A percentile compares a stretch with the other conserved stretches of the same genome.
phyloP scores from a whole-genome alignment of 2,113 vertebrate species.

The Dipodomys stephensi region DNA sequence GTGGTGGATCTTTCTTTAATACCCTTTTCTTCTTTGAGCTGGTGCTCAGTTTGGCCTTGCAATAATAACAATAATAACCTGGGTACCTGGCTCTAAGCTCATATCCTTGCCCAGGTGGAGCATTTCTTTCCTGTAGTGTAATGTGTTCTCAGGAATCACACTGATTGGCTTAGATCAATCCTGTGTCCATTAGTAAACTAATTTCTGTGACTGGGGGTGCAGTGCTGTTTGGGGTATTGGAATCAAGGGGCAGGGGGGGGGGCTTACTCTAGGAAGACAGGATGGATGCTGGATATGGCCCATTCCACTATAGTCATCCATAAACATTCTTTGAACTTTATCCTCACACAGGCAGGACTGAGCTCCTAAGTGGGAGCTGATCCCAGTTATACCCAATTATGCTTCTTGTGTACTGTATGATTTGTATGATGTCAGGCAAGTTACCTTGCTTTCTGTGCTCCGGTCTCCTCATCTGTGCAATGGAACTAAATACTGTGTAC shows the following conservation, averaged over 20 bases:
- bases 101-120: not conserved
- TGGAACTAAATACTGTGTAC: not conserved
- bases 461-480: constrained; percentile 40
- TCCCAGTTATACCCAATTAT: not conserved
- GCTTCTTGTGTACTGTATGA: not conserved
- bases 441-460: not conserved
- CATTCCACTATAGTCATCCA: not conserved
- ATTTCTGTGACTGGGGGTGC: not conserved
- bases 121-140: not conserved
- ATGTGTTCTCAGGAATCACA: not conserved
- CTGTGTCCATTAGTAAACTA: not conserved
- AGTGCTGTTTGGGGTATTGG: not conserved
- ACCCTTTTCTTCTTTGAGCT: too few species aligned
- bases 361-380: not conserved
- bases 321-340: not conserved
- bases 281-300: not conserved
- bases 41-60: too few species aligned
- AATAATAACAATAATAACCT: not conserved
- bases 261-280: not conserved
- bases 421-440: not conserved
- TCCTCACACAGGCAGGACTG: not conserved
- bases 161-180: not conserved
- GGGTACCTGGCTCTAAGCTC: not conserved
- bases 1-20: constrained; percentile 44
- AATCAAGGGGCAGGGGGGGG: not conserved